Conservation (phyloP, 2,888 invertebrate genomes). For the Pimpla rufipes region DNA sequence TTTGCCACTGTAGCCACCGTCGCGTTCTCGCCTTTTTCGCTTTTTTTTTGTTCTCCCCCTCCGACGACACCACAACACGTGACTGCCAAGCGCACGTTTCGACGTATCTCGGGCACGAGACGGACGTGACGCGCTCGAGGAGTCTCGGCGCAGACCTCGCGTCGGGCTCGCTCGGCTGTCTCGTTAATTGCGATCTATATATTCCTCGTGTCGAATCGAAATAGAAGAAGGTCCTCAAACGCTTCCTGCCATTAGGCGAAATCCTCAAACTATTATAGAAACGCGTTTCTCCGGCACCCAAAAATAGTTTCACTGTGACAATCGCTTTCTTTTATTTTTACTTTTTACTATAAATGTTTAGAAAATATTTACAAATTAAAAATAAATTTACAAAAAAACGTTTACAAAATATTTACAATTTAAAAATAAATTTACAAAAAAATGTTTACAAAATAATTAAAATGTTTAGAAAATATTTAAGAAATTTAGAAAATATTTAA, state of each 20-base stretch:
- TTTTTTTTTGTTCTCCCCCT: conserved; percentile 41
- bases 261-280: background rate
- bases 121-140: conserved; percentile 43
- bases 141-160: conserved; percentile 10
- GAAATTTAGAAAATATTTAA: no score
- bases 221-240: background rate
- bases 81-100: conserved; percentile 57
- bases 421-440: background rate
- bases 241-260: background rate
- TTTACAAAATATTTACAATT: no score
- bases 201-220: background rate
- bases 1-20: conserved; percentile 28
- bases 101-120: conserved; percentile 43
- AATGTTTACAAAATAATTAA: no score
- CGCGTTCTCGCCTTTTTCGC: conserved; percentile 33
- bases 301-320: no score
- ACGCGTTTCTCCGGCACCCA: no score
- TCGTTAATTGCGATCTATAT: conserved; percentile 22
- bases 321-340: no score
- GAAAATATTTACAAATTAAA: no score
- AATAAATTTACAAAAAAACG: background rate
- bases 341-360: no score
- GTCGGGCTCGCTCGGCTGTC: conserved; percentile 12
- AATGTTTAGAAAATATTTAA: no score
- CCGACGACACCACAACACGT: conserved; percentile 49